A percentile compares a stretch with the other conserved stretches of the same genome.
phyloP scores from a whole-genome alignment of 2,797 vertebrate genomes.

The Potorous gilbertii region DNA sequence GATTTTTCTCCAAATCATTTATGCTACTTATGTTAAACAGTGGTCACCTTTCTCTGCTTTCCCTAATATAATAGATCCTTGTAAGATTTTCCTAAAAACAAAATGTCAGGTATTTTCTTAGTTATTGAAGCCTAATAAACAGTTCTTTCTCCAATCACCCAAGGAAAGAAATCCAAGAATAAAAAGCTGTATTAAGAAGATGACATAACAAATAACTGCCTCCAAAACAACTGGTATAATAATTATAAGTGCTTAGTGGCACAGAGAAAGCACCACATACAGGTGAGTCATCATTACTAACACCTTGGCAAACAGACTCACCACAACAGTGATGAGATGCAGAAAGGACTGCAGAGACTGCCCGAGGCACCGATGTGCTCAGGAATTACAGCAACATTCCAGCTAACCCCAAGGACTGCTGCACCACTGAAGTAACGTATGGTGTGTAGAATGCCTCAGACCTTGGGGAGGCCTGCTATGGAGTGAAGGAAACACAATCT shows the following conservation, averaged over 20 bases:
- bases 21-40: background rate
- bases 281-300: background rate
- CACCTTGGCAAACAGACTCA: background rate
- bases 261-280: background rate
- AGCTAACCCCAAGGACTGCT: background rate
- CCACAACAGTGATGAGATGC: background rate
- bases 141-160: background rate
- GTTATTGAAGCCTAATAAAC: background rate
- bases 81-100: background rate
- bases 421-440: background rate
- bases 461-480: background rate
- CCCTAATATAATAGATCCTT: background rate
- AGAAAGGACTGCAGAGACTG: background rate
- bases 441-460: background rate
- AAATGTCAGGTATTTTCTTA: background rate
- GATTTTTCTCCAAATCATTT: background rate
- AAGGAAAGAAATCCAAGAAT: background rate
- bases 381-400: background rate
- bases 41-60: background rate
- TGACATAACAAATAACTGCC: background rate
- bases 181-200: background rate
- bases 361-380: background rate
- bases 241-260: background rate
- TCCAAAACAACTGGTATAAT: background rate
- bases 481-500: background rate